Base-by-base conservation (phyloP, 2,113 vertebrate genomes). In the Pedetes capensis region DNA sequence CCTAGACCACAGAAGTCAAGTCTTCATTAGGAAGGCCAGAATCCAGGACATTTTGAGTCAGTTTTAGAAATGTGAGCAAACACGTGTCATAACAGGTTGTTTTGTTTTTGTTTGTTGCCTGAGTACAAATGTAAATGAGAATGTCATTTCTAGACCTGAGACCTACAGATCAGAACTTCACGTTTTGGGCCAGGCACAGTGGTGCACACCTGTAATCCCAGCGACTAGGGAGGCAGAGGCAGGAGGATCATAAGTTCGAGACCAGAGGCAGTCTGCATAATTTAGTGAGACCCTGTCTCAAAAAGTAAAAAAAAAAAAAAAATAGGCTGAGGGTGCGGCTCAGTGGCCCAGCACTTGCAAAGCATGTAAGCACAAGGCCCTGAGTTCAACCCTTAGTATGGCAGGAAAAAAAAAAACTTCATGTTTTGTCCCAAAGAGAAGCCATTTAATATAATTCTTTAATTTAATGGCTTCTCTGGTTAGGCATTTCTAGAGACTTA, bases 21-120 rank as follows among this genome's bases (percentile, higher is more conserved):
- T 57, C 78, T 96, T 97, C 87, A 92, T 94, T 86, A 93, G 93
- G 42, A 96, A 44, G 47, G 80, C 39, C 83, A 96, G 91, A 94
- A 89, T 96, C 87, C 51, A 95, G 6, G 74, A 76, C 78, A 90
- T 74, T 75, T 80, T 23, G 51, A 95, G 72, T 91, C 37, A 75
- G 37, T 90, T 61, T 82, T 90, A 86, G 68, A 75, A 94, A 93
- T 63, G 76, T 91, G 74, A 96, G 82, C 34, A 82, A 91, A 93
- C 66, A 80, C 34, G 32, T 89, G 47, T 22, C 69, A 39, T n/a
- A 51, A 78, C 32, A 57, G 16, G 53, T 71, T 25, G 7, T n/a
- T 63, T 42, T 55, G 49, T 23, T 59, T 63, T 61, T 61, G 25
- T 89, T 93, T 34, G 29, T 64, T 85, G 92, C 13, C 75, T 92